Base-by-base conservation (phyloP, 2,113 vertebrate species). In the Centrocercus urophasianus region DNA sequence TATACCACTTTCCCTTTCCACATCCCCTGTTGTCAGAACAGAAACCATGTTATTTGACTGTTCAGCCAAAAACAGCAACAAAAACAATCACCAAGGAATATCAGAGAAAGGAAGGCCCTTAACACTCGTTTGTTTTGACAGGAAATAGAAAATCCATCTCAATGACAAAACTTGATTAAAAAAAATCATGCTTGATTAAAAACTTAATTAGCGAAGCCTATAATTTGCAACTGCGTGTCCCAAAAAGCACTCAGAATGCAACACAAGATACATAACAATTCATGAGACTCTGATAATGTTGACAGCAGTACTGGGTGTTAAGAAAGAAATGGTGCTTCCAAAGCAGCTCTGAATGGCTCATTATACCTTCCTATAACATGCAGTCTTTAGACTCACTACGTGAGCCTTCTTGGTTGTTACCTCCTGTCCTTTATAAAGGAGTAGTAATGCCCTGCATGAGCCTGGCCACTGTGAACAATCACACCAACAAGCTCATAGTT, bases 351-450 rank as follows among this genome's bases (percentile, higher is more conserved):
- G 36, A 45, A 71, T 15, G 50, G 52, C 30, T 90, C 36, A 10
- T 38, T 11, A 19, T 1, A 25, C 8, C 19, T 12, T 67, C 43
- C 61, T 59, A 45, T 78, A 73, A 92, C 28, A 63, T 43, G 43
- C 0, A 56, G 18, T 6, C 22, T 78, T 66, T 13, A 45, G 32
- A 57, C 1, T 11, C 15, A 27, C 6, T 30, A 2, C 0, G 1
- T 5, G 19, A 36, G 42, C 13, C 65, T 70, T 54, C 77, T 17
- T 67, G 43, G 27, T 21, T 2, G 1, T 98, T 96, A 99, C 99
- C 99, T 98, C 69, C 99, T 97, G 66, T 99, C 99, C 97, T 99
- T 99, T 79, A 99, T 99, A 97, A 99, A 99, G 86, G 99, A 99
- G 88, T 99, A 99, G 97, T 99, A 99, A 93, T 99, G 99, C 42